phyloP scores from a whole-genome alignment of 64 coral and sea anemone genomes.

The Porites lutea region DNA sequence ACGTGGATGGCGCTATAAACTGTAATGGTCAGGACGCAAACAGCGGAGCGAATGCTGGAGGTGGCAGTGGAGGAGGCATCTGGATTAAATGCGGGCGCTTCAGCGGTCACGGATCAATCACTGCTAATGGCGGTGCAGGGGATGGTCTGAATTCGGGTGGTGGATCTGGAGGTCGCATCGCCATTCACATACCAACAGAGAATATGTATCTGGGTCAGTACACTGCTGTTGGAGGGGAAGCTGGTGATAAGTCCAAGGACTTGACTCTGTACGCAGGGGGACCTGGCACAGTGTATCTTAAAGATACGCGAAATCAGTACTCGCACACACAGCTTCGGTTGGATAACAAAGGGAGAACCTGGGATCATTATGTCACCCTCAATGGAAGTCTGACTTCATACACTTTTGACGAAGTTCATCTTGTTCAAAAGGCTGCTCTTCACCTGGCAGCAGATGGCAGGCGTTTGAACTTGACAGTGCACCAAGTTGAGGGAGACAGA shows the following conservation, averaged over 20 bases:
- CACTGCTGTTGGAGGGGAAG: constrained; percentile 66
- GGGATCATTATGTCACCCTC: constrained; percentile 89
- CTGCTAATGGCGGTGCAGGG: constrained; percentile 79
- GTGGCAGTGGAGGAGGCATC: constrained; percentile 93
- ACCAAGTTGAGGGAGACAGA: constrained; percentile 90
- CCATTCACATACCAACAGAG: constrained; percentile 61
- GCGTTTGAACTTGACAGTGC: constrained; percentile 69
- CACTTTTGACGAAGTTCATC: constrained; percentile 85
- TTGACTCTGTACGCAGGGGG: constrained; percentile 77
- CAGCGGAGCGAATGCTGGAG: constrained; percentile 64
- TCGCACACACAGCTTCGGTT: constrained; percentile 70
- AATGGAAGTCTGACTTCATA: constrained; percentile 75
- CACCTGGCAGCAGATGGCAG: constrained; percentile 72
- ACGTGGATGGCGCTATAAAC: constrained; percentile 80
- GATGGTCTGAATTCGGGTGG: constrained; percentile 70
- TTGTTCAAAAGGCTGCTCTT: constrained; percentile 78
- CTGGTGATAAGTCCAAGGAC: constrained; percentile 62
- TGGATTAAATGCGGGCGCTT: constrained; percentile 66
- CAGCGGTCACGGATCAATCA: constrained; percentile 85
- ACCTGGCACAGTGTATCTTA: constrained; percentile 85
- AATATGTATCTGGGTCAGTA: constrained; percentile 80
- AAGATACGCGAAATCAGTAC: constrained; percentile 76
- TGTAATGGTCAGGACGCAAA: constrained; percentile 64
- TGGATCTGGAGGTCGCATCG: constrained; percentile 83
- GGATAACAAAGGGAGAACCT: constrained; percentile 90